Evolutionary conservation across 2,888 invertebrate species (phyloP).

Genomic region (Chromoteleia sp.): DNA sequence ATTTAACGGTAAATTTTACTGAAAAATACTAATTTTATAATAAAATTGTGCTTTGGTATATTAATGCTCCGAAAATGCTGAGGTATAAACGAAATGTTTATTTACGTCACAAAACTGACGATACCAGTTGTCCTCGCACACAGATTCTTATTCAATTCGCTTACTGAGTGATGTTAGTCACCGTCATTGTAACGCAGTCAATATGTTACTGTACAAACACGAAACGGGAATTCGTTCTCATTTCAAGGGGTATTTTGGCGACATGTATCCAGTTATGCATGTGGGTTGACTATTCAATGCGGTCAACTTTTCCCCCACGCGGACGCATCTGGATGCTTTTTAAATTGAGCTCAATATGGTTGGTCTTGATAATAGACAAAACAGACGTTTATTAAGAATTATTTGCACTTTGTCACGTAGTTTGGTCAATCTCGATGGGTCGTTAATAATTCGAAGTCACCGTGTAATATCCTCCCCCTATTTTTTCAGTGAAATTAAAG

Average conservation of each 20-base stretch:
- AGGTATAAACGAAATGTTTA: too few species aligned
- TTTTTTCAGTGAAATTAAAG: background rate
- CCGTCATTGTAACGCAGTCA: slow-evolving; percentile 53
- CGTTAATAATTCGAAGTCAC: slow-evolving; percentile 49
- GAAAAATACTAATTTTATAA: too few species aligned
- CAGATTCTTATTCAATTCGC: slow-evolving; percentile 44
- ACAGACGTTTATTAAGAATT: slow-evolving; percentile 53
- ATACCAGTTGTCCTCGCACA: slow-evolving; percentile 30
- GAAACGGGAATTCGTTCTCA: slow-evolving; percentile 34
- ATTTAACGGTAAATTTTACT: too few species aligned
- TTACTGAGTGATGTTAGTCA: slow-evolving; percentile 30
- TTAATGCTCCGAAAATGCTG: too few species aligned
- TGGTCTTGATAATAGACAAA: slow-evolving; percentile 35
- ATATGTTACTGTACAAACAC: slow-evolving; percentile 54
- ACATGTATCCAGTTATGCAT: slow-evolving; percentile 40
- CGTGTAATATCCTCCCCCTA: slow-evolving; percentile 1
- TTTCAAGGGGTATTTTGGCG: slow-evolving; percentile 56
- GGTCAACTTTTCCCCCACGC: slow-evolving; percentile 32
- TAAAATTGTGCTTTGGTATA: too few species aligned
- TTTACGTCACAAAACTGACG: background rate
- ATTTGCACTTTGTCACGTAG: slow-evolving; percentile 49
- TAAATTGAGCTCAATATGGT: slow-evolving; percentile 54
- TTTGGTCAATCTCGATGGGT: slow-evolving; percentile 39
- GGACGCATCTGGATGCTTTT: slow-evolving; percentile 51
- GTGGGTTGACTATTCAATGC: slow-evolving; percentile 46